phyloP scores from a whole-genome alignment of 2,888 invertebrate species.

The Lutraria lutraria region DNA sequence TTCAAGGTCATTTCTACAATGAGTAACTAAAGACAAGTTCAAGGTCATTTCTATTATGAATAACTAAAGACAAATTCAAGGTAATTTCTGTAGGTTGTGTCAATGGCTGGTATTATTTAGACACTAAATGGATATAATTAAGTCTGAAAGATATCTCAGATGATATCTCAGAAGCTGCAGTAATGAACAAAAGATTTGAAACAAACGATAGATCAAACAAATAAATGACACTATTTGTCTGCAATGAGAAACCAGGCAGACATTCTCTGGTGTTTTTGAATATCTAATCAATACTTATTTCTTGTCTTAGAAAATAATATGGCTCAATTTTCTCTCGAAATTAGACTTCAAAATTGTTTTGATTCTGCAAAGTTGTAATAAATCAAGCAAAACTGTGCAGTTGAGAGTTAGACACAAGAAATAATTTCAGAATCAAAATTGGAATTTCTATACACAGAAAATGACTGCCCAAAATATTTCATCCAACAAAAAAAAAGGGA shows the following conservation, averaged over 20 bases:
- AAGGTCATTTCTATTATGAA: too few relatives aligned
- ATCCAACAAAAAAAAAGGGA: too few relatives aligned
- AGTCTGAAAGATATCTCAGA: background rate
- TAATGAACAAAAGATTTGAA: background rate
- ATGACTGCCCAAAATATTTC: too few relatives aligned
- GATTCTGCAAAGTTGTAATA: background rate
- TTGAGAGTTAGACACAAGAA: background rate
- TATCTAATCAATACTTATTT: conserved; percentile 19
- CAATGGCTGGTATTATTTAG: too few relatives aligned
- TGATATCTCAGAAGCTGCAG: background rate
- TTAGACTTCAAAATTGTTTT: background rate
- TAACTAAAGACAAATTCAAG: too few relatives aligned
- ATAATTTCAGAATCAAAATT: background rate
- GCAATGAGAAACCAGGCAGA: background rate
- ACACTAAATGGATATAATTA: background rate
- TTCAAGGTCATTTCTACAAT: too few relatives aligned
- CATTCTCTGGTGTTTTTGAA: conserved; percentile 1
- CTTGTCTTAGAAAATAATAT: conserved; percentile 1
- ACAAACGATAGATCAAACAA: background rate
- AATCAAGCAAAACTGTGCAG: background rate
- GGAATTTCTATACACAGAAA: background rate
- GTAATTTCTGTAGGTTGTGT: too few relatives aligned
- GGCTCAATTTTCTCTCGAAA: background rate
- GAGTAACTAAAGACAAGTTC: too few relatives aligned
- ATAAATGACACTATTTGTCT: conserved; percentile 20